Base-by-base conservation (phyloP, 2,888 invertebrate genomes). In the Netelia fuscicornis region DNA sequence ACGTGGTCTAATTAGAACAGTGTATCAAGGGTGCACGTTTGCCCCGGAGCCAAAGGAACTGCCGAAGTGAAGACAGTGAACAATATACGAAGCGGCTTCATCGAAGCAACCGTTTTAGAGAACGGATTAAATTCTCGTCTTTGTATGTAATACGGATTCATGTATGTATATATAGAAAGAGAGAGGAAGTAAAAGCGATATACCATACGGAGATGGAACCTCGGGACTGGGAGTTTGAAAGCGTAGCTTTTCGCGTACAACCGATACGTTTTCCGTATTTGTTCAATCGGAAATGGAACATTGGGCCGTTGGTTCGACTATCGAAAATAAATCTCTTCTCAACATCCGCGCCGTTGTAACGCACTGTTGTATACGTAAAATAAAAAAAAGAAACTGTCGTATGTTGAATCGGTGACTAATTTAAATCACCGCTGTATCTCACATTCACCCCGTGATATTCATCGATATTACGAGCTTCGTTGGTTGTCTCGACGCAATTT, bases 121-220 rank as follows among this genome's bases (percentile, higher is more conserved):
- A 70, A 70, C 65, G 81, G 74, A 84, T 81, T 81, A 84, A 78
- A 84, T 78, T 48, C 78, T 70, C 81, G 84, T 81, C 64, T 81
- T 58, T 75, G 70, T 70, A 60, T 9, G 13, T 48, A 13, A 70
- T 75, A 78, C 64, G 52, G 1, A 48, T 20, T 1, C 1, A 20
- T 20, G 20, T 48, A 13, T 48, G 3, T 70, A 60, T 9, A 37
- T 37, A 37, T 37, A 37, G 37, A 6, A 37, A 37, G 37, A 37
- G 37, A 37, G 37, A 37, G 52, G n/a, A 37, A 37, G 64, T 48
- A 52, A 67, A 84, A 65, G 65, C 80, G 52, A 81, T 64, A 70
- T 67, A 44, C 37, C 52, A 20, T 60, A 42, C 11, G 11, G 58
- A 1, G 48, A 77, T 11, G 17, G 20, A 30, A 37, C 37, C 11